These are phyloP conservation scores for Molorchus minor DNA, from an alignment of 2,888 invertebrate species.

Conservation along the genomic window DNA sequence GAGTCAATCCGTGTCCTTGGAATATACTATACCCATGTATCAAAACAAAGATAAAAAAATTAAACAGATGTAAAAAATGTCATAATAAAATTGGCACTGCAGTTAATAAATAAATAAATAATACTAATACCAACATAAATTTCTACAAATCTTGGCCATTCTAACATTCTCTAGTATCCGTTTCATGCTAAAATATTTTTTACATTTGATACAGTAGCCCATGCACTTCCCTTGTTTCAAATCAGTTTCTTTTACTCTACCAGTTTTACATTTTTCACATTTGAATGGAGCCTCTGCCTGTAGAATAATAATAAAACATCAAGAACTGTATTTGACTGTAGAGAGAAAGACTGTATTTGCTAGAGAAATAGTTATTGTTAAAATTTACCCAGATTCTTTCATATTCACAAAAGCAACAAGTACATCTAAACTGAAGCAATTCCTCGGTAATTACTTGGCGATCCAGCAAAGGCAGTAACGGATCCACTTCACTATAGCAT, in stretches of 20 bases:
- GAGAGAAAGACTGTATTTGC: no score
- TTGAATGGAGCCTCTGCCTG: conserved; percentile 38
- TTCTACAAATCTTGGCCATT: conserved; percentile 29
- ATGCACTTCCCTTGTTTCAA: neutral
- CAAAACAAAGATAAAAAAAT: no score
- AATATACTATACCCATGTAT: no score
- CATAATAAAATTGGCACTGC: no score
- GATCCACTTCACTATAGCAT: conserved; percentile 42
- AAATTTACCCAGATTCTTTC: conserved; percentile 39
- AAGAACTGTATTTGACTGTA: no score
- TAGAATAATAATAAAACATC: conserved; percentile 16
- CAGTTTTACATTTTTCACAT: conserved; percentile 34
- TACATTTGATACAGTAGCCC: conserved; percentile 34
- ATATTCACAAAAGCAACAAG: conserved; percentile 38
- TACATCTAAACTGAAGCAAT: conserved; percentile 41
- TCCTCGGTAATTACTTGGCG: conserved; percentile 37
- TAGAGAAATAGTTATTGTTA: no score
- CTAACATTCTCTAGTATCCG: conserved; percentile 23
- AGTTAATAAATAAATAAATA: no score
- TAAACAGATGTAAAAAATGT: no score
- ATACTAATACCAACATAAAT: conserved; percentile 37
- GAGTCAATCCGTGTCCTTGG: no score
- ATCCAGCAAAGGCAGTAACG: conserved; percentile 31
- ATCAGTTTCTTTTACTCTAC: conserved; percentile 30
- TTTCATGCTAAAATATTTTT: conserved; percentile 25